Evolutionary conservation across 2,797 vertebrate species (phyloP).

Genomic region (Ispidina picta): DNA sequence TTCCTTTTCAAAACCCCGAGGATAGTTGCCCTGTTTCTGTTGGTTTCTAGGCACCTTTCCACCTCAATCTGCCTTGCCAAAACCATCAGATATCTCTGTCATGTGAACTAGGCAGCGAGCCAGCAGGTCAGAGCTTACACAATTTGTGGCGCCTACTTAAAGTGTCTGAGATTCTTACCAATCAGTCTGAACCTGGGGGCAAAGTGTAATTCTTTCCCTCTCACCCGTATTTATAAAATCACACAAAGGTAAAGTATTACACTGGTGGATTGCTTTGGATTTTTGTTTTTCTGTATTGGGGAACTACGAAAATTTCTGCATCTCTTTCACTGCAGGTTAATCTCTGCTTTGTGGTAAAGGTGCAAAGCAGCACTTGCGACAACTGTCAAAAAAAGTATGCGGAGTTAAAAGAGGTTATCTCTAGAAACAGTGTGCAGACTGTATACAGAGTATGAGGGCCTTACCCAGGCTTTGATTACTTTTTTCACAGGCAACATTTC

Average conservation of each 20-base stretch:
- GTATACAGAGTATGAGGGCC: not conserved
- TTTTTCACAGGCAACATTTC: constrained; percentile 7
- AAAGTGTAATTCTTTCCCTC: constrained; percentile 77
- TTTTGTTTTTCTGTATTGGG: constrained; percentile 17
- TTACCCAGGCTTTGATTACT: not conserved
- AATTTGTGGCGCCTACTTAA: constrained; percentile 81
- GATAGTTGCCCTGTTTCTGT: constrained; percentile 36
- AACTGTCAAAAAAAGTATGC: not conserved
- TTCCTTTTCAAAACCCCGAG: not conserved
- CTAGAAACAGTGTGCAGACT: not conserved
- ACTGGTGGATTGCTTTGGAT: constrained; percentile 30
- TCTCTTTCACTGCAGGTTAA: constrained; percentile 16
- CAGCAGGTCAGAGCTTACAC: constrained; percentile 80
- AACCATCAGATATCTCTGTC: constrained; percentile 77
- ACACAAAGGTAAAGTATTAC: constrained; percentile 52
- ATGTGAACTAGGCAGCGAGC: constrained; percentile 78
- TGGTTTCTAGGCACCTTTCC: constrained; percentile 66
- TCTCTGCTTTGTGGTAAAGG: not conserved
- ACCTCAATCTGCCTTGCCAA: constrained; percentile 70
- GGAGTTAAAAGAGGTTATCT: not conserved
- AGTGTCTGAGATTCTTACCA: constrained; percentile 78
- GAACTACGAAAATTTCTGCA: not conserved
- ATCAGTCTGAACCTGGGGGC: constrained; percentile 77
- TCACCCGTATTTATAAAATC: constrained; percentile 11
- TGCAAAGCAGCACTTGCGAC: not conserved